Percentiles rank a stretch among this genome's conserved stretches.
These are phyloP conservation scores for Heliothis subflexa DNA, from an alignment of 1,140 invertebrate genomes.

Conservation along the genomic window DNA sequence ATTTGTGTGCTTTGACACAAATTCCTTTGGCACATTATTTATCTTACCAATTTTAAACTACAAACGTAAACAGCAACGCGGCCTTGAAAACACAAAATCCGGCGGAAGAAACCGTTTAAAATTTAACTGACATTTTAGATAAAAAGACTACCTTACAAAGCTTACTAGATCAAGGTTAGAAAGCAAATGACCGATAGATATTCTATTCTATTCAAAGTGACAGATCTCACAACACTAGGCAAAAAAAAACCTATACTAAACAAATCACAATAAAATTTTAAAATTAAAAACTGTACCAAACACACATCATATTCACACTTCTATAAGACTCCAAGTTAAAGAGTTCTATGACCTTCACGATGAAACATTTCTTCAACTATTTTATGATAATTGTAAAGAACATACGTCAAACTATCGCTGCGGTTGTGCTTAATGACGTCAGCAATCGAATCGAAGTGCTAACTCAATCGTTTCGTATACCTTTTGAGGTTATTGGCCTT, in stretches of 20 bases:
- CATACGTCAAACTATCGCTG: background rate
- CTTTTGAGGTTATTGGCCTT: no score
- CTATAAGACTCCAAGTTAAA: background rate
- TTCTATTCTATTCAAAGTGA: background rate
- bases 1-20: no score
- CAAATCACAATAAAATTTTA: background rate
- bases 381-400: background rate
- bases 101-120: background rate
- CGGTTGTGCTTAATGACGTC: background rate
- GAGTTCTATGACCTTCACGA: background rate
- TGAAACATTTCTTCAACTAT: background rate
- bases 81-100: constrained; percentile 3
- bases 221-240: background rate
- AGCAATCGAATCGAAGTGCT: background rate
- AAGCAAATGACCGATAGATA: background rate
- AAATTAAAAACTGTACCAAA: background rate
- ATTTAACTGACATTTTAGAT: background rate
- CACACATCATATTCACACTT: no score
- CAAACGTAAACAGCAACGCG: background rate
- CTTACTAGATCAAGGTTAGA: constrained; percentile 4
- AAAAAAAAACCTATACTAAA: no score
- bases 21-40: background rate
- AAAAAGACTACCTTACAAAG: background rate
- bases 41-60: background rate
- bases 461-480: no score